Percentiles rank a stretch among this genome's conserved stretches.
Evolutionary conservation across 2,888 invertebrate species (phyloP).

Genomic region (Aradus depressus): DNA sequence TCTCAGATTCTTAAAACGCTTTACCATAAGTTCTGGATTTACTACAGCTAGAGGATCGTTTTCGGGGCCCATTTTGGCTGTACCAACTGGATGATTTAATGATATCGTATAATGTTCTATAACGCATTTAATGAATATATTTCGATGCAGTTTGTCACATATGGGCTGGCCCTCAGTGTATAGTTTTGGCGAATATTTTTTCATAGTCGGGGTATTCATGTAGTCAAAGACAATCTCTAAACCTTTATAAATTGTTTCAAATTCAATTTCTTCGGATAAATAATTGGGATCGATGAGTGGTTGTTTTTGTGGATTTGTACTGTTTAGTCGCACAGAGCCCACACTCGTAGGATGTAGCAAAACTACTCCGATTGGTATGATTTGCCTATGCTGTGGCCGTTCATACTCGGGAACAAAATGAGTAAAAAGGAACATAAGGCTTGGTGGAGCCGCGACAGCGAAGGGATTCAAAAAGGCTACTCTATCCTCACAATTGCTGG

Average conservation of each 20-base stretch:
- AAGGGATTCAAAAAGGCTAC: slow-evolving; percentile 20
- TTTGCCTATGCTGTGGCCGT: slow-evolving; percentile 6
- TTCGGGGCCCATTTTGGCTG: slow-evolving; percentile 33
- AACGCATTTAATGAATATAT: slow-evolving; percentile 40
- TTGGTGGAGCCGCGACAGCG: slow-evolving; percentile 14
- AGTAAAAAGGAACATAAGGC: slow-evolving; percentile 16
- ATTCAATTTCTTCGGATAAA: slow-evolving; percentile 38
- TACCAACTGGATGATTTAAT: slow-evolving; percentile 31
- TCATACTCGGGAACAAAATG: slow-evolving; percentile 12
- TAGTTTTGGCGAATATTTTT: slow-evolving; percentile 26
- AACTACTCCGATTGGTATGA: slow-evolving; percentile 11
- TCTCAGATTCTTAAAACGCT: slow-evolving; percentile 34
- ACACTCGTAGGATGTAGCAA: slow-evolving; percentile 14
- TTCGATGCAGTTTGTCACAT: slow-evolving; percentile 27
- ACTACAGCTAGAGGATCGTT: slow-evolving; percentile 32
- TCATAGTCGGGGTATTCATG: slow-evolving; percentile 29
- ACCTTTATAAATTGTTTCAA: slow-evolving; percentile 32
- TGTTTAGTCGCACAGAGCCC: slow-evolving; percentile 12
- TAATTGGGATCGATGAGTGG: slow-evolving; percentile 45
- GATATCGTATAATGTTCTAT: slow-evolving; percentile 48
- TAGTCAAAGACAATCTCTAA: slow-evolving; percentile 28
- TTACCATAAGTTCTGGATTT: slow-evolving; percentile 31
- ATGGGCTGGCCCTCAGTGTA: slow-evolving; percentile 23
- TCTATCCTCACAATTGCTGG: slow-evolving; percentile 18
- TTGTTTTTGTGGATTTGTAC: slow-evolving; percentile 33